Percentiles rank a stretch among this genome's conserved stretches.
phyloP scores from a whole-genome alignment of 2,113 vertebrate species.

The Cromileptes altivelis region DNA sequence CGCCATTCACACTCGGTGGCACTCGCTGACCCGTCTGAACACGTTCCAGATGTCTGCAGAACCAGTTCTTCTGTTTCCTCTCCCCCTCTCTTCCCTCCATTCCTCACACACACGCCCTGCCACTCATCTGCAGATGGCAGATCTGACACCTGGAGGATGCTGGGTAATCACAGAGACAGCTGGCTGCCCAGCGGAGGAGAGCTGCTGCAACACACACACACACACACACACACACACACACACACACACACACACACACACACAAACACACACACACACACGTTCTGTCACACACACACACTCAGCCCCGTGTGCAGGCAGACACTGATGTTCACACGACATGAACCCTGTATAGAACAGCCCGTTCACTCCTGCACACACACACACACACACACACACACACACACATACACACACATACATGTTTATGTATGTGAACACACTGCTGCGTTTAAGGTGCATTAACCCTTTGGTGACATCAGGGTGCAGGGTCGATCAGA shows the following conservation, averaged over 20 bases:
- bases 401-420: too few relatives aligned
- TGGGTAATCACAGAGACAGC: slow-evolving; percentile 73
- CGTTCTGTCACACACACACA: neutral
- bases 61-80: slow-evolving; percentile 74
- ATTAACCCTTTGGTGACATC: neutral
- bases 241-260: slow-evolving; percentile 4
- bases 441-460: neutral
- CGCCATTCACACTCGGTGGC: slow-evolving; percentile 41
- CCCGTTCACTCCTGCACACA: neutral
- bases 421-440: neutral
- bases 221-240: neutral
- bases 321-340: neutral
- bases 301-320: neutral
- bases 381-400: too few relatives aligned
- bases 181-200: slow-evolving; percentile 50
- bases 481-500: neutral
- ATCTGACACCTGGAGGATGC: slow-evolving; percentile 74
- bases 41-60: slow-evolving; percentile 76
- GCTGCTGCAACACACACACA: neutral
- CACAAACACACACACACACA: neutral
- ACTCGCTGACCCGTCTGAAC: slow-evolving; percentile 74
- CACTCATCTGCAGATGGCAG: slow-evolving; percentile 71
- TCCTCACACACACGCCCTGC: slow-evolving; percentile 56
- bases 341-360: neutral
- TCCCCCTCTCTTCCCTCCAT: slow-evolving; percentile 9